Base-by-base conservation (phyloP, 2,113 vertebrate species). In the Emydocephalus ijimae region DNA sequence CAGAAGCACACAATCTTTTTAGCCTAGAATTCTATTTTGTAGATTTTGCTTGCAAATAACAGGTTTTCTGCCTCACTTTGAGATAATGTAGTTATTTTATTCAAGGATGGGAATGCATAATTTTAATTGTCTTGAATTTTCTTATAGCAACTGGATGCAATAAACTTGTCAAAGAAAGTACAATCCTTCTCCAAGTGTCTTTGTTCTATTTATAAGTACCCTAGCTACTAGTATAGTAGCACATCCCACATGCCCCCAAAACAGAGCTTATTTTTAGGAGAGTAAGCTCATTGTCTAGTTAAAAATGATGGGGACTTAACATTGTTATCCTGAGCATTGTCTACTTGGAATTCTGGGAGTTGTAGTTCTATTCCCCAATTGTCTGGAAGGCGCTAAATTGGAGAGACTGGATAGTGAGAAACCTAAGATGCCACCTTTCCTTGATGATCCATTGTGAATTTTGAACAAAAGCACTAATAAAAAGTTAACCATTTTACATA, bases 81-180 rank as follows among this genome's bases (percentile, higher is more conserved):
- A 89, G 56, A 90, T 23, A 54, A 24, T 55, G 3, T 56, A n/a
- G 29, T 69, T 64, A 64, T 54, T 87, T 86, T 61, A 52, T 90
- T 52, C 90, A 48, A 43, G 56, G 55, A 90, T 54, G 12, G n/a
- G 74, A 56, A 12, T 89, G 23, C 86, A 1, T 29, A 14, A 93
- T 29, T 45, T 89, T 89, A 89, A 56, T 59, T 85, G 54, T 92
- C 43, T 89, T 85, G 54, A 89, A 45, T 92, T 64, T 89, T 93
- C 88, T 89, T 61, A 87, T 81, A 64, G 48, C 34, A 50, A 48
- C 34, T 9, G 50, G 56, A 92, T 55, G 15, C 26, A 92, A 93
- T 93, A 94, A 94, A 94, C 43, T n/a, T 90, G 91, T 91, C 88
- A 92, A 92, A 90, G 81, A 74, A 87, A 55, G 52, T 48, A 48